Conservation (phyloP, 2,888 invertebrate genomes). For the Nomada hirtipes region DNA sequence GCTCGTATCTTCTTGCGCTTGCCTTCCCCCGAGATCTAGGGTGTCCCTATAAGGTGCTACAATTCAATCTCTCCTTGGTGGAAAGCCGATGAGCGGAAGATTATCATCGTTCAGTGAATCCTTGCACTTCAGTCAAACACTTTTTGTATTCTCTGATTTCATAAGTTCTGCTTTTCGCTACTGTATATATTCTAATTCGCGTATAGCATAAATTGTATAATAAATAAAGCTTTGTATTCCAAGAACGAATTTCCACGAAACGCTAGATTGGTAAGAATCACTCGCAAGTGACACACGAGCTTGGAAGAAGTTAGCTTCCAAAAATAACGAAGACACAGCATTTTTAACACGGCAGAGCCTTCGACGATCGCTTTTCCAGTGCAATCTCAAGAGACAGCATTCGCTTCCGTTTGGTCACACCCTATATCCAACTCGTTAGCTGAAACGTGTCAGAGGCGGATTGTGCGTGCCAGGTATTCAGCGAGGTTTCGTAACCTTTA, state of each 20-base stretch:
- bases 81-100: conserved; percentile 37
- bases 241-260: not conserved
- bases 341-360: conserved; percentile 2
- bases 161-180: not conserved
- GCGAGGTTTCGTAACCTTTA: conserved; percentile 44
- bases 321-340: not conserved
- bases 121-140: conserved; percentile 40
- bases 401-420: conserved; percentile 25
- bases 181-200: not conserved
- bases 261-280: too few relatives aligned
- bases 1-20: conserved; percentile 65
- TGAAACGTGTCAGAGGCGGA: conserved; percentile 37
- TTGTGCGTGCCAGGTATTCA: conserved; percentile 41
- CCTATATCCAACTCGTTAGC: conserved; percentile 26
- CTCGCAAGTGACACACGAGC: too few relatives aligned
- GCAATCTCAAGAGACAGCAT: not conserved
- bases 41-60: conserved; percentile 66
- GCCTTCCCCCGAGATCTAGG: conserved; percentile 48
- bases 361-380: not conserved
- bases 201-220: too few relatives aligned
- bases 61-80: conserved; percentile 63
- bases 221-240: too few relatives aligned
- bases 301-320: not conserved
- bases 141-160: not conserved
- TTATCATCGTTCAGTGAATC: conserved; percentile 58